Evolutionary conservation across 2,113 vertebrate species (phyloP).

Genomic region (Galemys pyrenaicus): DNA sequence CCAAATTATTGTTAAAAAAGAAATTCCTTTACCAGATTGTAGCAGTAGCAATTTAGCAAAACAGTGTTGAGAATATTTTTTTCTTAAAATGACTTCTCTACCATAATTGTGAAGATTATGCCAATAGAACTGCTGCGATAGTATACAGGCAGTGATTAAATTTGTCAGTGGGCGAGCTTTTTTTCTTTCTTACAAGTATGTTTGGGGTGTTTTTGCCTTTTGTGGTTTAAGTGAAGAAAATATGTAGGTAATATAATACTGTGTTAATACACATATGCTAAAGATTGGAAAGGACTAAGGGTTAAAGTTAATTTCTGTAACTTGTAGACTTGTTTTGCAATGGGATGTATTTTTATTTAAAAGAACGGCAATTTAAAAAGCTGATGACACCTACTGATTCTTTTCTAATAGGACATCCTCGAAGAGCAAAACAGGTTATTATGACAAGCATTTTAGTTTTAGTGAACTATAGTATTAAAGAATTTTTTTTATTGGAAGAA

Average conservation of each 20-base stretch:
- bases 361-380: slow-evolving; percentile 7
- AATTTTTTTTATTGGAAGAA: not conserved
- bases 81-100: not conserved
- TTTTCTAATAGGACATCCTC: not conserved
- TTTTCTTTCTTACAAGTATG: not conserved
- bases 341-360: slow-evolving; percentile 22
- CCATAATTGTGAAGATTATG: slow-evolving; percentile 11
- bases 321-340: slow-evolving; percentile 7
- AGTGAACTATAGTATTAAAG: slow-evolving; percentile 8
- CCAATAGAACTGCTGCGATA: slow-evolving; percentile 47
- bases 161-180: slow-evolving; percentile 43
- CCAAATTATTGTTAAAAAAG: not conserved
- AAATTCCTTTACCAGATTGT: not conserved
- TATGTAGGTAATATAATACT: slow-evolving; percentile 27
- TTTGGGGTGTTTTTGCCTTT: slow-evolving; percentile 10
- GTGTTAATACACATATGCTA: not conserved
- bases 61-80: not conserved
- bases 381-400: not conserved
- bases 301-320: not conserved
- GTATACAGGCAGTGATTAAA: slow-evolving; percentile 46
- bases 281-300: slow-evolving; percentile 34
- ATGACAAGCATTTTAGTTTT: not conserved
- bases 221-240: slow-evolving; percentile 52
- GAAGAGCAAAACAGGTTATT: slow-evolving; percentile 22
- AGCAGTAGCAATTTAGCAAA: slow-evolving; percentile 17